Evolutionary conservation across 1,140 invertebrate genomes (phyloP).

Genomic region (Agraylea sexmaculata): DNA sequence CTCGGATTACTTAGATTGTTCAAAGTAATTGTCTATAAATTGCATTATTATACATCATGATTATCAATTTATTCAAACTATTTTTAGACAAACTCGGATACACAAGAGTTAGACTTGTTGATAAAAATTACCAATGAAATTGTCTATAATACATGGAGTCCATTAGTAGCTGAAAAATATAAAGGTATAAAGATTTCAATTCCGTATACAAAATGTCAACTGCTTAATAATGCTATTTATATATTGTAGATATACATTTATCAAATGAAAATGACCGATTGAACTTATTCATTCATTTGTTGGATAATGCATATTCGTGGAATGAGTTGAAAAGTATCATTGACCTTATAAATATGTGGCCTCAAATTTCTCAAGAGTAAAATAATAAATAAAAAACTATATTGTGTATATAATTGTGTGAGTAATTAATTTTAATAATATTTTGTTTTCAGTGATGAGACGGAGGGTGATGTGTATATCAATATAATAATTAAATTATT

Average conservation of each 20-base stretch:
- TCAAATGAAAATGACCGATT: constrained; percentile 4
- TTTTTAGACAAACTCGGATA: constrained; percentile 14
- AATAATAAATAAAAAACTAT: constrained; percentile 2
- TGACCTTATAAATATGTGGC: constrained; percentile 20
- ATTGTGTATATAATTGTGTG: neutral
- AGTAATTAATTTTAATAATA: neutral
- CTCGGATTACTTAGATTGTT: constrained; percentile 17
- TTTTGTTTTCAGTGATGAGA: constrained; percentile 13
- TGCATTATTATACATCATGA: neutral
- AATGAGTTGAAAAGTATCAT: constrained; percentile 19
- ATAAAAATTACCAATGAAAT: constrained; percentile 10
- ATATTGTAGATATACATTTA: constrained; percentile 9
- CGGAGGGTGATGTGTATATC: constrained; percentile 7
- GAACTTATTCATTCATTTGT: constrained; percentile 11
- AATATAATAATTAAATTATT: constrained; percentile 16
- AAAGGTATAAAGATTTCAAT: no score
- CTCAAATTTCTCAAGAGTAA: constrained; percentile 10
- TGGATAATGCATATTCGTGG: constrained; percentile 14
- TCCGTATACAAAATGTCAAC: neutral
- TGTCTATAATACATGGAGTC: constrained; percentile 4
- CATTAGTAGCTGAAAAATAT: no score
- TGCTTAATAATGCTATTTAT: constrained; percentile 6
- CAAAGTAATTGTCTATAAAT: constrained; percentile 9
- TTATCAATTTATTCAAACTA: constrained; percentile 4
- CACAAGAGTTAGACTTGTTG: constrained; percentile 12